Conservation (phyloP, 2,113 vertebrate species). For the Mellivora capensis region DNA sequence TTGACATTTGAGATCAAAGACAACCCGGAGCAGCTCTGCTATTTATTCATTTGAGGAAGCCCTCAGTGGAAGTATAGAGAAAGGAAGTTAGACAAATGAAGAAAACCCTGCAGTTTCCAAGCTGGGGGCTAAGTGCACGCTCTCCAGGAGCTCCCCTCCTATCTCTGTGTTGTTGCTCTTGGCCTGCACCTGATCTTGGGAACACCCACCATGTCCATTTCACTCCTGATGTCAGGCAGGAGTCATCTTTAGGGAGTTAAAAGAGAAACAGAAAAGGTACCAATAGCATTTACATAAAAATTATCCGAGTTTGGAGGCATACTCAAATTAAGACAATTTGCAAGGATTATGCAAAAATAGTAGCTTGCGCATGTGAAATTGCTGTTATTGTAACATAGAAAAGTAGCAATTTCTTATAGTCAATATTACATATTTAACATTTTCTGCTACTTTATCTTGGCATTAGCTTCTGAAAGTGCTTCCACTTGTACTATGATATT, state of each 20-base stretch:
- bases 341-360: slow-evolving; percentile 15
- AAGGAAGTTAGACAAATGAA: not conserved
- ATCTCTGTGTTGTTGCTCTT: not conserved
- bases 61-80: not conserved
- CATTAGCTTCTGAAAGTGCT: slow-evolving; percentile 9
- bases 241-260: not conserved
- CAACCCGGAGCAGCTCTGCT: not conserved
- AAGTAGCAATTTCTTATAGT: not conserved
- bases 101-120: not conserved
- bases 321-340: slow-evolving; percentile 10
- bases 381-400: not conserved
- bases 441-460: not conserved
- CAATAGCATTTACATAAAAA: not conserved
- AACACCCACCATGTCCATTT: not conserved
- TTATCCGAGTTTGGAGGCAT: not conserved
- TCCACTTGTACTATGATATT: not conserved
- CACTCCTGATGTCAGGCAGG: not conserved
- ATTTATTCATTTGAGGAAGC: slow-evolving; percentile 6
- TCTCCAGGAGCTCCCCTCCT: not conserved
- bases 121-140: not conserved
- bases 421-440: not conserved
- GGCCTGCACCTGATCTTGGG: not conserved
- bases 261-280: not conserved
- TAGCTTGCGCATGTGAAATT: not conserved
- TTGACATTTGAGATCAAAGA: not conserved